A percentile compares a stretch with the other conserved stretches of the same genome.
These are phyloP conservation scores for Gallinago paraguaiae DNA, from an alignment of 2,113 vertebrate species.

Conservation along the genomic window DNA sequence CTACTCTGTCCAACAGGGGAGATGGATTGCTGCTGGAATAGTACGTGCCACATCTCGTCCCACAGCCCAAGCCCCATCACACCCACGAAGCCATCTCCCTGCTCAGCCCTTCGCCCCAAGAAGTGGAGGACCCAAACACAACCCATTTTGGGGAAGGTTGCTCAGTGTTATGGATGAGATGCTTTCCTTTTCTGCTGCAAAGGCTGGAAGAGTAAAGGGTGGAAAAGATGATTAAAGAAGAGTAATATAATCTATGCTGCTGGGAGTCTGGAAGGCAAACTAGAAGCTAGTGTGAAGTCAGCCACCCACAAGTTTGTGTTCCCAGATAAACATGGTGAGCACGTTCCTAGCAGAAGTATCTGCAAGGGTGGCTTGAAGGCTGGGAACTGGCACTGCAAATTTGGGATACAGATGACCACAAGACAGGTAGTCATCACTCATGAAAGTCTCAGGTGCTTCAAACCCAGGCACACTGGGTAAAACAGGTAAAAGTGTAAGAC, in stretches of 20 bases:
- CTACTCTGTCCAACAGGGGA: neutral
- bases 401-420: fast-evolving
- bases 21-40: neutral
- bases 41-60: neutral
- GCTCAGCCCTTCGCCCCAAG: neutral
- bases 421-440: neutral
- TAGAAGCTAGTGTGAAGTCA: neutral
- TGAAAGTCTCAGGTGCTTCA: neutral
- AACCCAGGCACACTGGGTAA: neutral
- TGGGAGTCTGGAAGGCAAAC: neutral
- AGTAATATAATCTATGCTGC: neutral
- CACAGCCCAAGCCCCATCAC: neutral
- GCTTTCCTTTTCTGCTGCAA: neutral
- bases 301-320: neutral
- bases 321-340: neutral
- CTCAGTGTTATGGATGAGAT: neutral
- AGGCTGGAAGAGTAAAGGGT: neutral
- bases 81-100: neutral
- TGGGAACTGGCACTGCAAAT: neutral
- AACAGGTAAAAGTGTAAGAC: neutral
- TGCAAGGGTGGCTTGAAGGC: neutral
- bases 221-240: neutral
- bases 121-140: neutral
- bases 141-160: neutral
- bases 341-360: neutral